Conservation (phyloP, 2,888 invertebrate species). For the Apoderus coryli region DNA sequence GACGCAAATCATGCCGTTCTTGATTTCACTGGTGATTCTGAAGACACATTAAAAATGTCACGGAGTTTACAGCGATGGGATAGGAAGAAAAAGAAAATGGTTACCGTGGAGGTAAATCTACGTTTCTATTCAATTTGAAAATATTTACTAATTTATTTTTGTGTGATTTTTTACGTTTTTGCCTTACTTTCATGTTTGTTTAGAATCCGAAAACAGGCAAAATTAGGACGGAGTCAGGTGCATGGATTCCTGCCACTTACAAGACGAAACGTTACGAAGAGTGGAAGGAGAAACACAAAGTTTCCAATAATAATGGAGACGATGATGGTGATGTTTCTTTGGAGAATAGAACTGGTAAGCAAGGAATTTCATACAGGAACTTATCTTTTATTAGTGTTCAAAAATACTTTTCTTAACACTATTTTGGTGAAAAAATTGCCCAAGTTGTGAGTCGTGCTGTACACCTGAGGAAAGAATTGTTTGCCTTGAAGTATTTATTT, state of each 20-base stretch:
- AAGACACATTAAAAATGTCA: slow-evolving; percentile 43
- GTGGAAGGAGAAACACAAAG: slow-evolving; percentile 69
- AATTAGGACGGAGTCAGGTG: slow-evolving; percentile 91
- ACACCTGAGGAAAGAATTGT: too few species aligned
- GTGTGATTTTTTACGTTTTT: too few species aligned
- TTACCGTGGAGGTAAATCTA: slow-evolving; percentile 47
- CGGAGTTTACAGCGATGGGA: slow-evolving; percentile 74
- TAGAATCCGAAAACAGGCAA: slow-evolving; percentile 49
- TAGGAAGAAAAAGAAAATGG: slow-evolving; percentile 90
- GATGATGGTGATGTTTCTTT: slow-evolving; percentile 38
- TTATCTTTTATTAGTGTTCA: too few species aligned
- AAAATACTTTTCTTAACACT: too few species aligned
- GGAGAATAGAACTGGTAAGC: too few species aligned
- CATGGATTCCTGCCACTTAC: slow-evolving; percentile 86
- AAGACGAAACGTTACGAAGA: slow-evolving; percentile 79
- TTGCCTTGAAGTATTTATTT: too few species aligned
- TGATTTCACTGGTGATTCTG: slow-evolving; percentile 73
- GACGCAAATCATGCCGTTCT: slow-evolving; percentile 68
- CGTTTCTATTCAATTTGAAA: neutral
- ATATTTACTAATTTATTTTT: slow-evolving; percentile 1
- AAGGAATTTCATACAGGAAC: too few species aligned
- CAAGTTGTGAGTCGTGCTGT: too few species aligned
- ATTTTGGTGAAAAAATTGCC: too few species aligned
- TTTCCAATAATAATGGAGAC: slow-evolving; percentile 31
- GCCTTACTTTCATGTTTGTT: slow-evolving; percentile 14